phyloP scores from a whole-genome alignment of 2,888 invertebrate species.

The Oegoconia quadripuncta region DNA sequence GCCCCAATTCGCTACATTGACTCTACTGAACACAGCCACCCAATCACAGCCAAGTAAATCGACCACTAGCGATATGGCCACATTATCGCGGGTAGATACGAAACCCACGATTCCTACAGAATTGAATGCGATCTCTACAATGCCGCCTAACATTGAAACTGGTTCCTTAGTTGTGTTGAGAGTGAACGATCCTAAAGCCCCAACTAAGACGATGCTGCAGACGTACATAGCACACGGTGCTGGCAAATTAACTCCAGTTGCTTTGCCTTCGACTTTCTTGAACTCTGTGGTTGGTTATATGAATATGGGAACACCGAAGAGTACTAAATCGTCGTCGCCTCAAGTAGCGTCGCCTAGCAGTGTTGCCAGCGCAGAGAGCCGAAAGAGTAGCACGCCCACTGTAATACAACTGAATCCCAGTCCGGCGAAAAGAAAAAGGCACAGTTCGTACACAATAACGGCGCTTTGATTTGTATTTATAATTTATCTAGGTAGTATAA shows the following conservation, averaged over 20 bases:
- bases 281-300: constrained; percentile 64
- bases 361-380: constrained; percentile 49
- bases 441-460: constrained; percentile 62
- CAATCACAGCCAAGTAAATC: constrained; percentile 12
- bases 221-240: constrained; percentile 60
- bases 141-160: constrained; percentile 56
- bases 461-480: no score
- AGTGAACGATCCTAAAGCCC: constrained; percentile 60
- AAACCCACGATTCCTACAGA: constrained; percentile 10
- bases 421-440: constrained; percentile 48
- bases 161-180: constrained; percentile 66
- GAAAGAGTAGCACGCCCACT: constrained; percentile 41
- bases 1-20: constrained; percentile 23
- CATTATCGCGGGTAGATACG: constrained; percentile 23
- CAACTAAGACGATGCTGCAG: constrained; percentile 65
- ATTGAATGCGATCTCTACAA: constrained; percentile 25
- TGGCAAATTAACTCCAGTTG: constrained; percentile 54
- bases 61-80: constrained; percentile 18
- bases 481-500: no score
- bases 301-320: constrained; percentile 54
- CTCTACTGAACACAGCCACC: constrained; percentile 17
- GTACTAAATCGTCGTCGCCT: constrained; percentile 61
- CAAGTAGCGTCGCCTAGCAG: constrained; percentile 53
- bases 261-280: constrained; percentile 50
- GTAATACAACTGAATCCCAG: constrained; percentile 41